Evolutionary conservation across 2,113 vertebrate species (phyloP), one percentile per base, ranked within the genome.

Genomic region (Notothenia coriiceps): DNA sequence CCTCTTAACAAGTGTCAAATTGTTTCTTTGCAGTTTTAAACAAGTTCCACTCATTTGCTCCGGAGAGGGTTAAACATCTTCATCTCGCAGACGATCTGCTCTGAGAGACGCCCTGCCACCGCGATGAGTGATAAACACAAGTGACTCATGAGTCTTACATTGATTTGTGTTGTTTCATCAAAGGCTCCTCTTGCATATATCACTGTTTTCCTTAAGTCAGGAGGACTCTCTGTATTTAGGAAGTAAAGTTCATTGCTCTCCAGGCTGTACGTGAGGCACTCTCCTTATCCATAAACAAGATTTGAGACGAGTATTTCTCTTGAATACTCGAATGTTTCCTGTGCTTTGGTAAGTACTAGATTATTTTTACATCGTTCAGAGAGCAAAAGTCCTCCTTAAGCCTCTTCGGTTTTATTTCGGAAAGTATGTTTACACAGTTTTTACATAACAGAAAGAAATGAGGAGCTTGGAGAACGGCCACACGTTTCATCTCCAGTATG

Each of bases 201-300:
- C 25, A 9, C 52, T 15, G 55, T 20, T 10, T 50, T 43, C 18
- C 1, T 79, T 15, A 2, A 18, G 15, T 25, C 51, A 22, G 18
- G 66, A 29, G 18, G 51, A 63, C 18, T 62, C 51, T 69, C 22
- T 44, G 55, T 77, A 47, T 62, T 61, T 80, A 59, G 67, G 67
- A 59, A 62, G 59, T 11, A 47, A 66, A 83, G 79, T 52, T 80
- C 57, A 29, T 11, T 35, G 22, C 44, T 44, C 74, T 71, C 20
- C 59, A 25, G 10, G 18, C 49, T 69, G 29, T 51, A 63, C 74
- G 20, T 13, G 51, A 40, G 44, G 17, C 29, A 13, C 65, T 35
- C 72, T 74, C 40, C 20, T 70, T 2, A 35, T 47, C 57, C 62
- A 18, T 83, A 79, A 81, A 86, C 78, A 79, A 40, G n/a, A 75